Evolutionary conservation across 35 echinoderm and acorn worm genomes (phyloP).

Genomic region (Lytechinus pictus): DNA sequence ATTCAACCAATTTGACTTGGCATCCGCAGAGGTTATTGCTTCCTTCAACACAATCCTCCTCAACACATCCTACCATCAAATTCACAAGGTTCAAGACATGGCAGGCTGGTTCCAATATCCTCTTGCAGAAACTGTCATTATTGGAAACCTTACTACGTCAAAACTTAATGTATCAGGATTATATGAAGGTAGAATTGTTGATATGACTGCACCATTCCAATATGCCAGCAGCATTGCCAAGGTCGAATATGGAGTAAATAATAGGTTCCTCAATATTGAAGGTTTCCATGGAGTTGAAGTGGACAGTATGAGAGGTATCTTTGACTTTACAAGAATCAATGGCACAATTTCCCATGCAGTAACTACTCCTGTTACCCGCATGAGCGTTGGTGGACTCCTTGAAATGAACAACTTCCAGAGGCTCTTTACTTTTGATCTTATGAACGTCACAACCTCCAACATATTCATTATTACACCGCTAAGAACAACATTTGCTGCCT

Average conservation of each 20-base stretch:
- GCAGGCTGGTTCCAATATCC: constrained; percentile 7
- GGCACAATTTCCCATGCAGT: constrained; percentile 44
- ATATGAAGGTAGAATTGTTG: constrained; percentile 47
- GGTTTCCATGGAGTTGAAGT: no score
- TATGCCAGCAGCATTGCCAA: no score
- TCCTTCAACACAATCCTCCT: no score
- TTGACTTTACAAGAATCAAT: no score
- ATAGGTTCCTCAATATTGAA: no score
- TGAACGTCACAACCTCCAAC: constrained; percentile 43
- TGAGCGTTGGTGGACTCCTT: constrained; percentile 31
- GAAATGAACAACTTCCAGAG: constrained; percentile 66
- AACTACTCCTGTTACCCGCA: constrained; percentile 51
- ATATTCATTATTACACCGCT: no score
- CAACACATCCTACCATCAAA: no score
- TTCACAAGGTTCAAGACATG: constrained; percentile 1
- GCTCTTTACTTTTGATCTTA: constrained; percentile 58
- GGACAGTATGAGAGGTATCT: no score
- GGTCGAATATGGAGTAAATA: no score
- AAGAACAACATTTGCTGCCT: no score
- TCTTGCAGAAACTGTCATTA: constrained; percentile 27
- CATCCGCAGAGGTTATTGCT: no score
- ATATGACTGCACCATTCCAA: constrained; percentile 49
- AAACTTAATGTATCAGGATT: constrained; percentile 36
- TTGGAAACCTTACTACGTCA: constrained; percentile 32
- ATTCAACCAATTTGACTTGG: no score